Base-by-base conservation (phyloP, 2,113 vertebrate genomes). In the Orycteropus afer region DNA sequence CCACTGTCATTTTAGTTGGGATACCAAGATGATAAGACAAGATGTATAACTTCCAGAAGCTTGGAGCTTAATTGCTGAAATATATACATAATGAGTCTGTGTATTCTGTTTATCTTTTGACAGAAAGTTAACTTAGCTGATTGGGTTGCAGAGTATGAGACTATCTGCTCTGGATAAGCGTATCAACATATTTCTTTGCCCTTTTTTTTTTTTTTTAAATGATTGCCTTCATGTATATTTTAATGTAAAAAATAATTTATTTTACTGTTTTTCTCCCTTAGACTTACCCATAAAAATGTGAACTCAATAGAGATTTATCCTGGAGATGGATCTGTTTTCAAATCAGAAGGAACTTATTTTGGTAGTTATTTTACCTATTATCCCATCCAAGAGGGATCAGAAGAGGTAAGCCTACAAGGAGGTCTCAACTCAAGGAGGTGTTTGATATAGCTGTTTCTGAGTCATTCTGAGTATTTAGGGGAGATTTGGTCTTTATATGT, bases 321-420 rank as follows among this genome's bases (percentile, higher is more conserved):
- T 47, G 99, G 99, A 61, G 99, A 99, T 97, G 98, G 98, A 45
- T 99, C 99, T 42, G 96, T 99, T 97, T 99, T 99, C 87, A 98
- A 98, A 71, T 99, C 99, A 76, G 98, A 99, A 63, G 98, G 98
- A 80, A 65, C 98, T 69, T 97, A 98, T 95, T 90, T 97, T 40
- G 98, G 98, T 89, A 98, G 98, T 67, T 99, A 99, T 97, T 99
- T 99, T 55, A 95, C 97, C 15, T 99, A 97, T 97, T 98, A 98
- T 95, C 97, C 96, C 81, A 69, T 97, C 67, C 96, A 97, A 32
- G 96, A 97, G 94, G 96, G 89, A 97, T 97, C 95, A 90, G 97
- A 93, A 95, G 97, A 98, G 98, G 98, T 99, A 98, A 81, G 88
- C 65, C 45, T 71, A 88, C 45, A 87, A 22, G 45, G 15, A 93